Evolutionary conservation across 2,888 invertebrate genomes (phyloP), one percentile per base, ranked within the genome.

Genomic region (Adelognathus sp.): DNA sequence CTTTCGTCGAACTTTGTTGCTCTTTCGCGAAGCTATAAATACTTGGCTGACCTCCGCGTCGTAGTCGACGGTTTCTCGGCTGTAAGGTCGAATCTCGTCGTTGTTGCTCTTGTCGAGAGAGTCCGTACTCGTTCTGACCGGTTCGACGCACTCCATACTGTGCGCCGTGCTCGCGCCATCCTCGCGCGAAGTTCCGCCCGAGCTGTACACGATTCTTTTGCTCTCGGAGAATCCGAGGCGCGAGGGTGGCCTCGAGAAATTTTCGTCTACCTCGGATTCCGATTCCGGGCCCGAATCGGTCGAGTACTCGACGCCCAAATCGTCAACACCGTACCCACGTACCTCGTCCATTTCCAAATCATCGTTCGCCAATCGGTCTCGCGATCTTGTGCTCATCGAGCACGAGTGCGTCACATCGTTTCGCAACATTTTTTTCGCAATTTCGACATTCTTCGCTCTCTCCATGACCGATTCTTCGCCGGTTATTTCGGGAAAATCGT

Each of bases 401-500:
- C 3, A 14, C 3, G 16, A 24, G 16, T 16, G 27, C 85, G 46
- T 84, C 84, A 11, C 85, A 71, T 41, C 86, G 6, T 41, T 24
- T 1, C 31, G 24, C 5, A 41, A n/a, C 5, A 14, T 39, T 9
- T 66, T 60, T 52, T 54, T 72, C n/a, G 44, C 31, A 21, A 52
- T 29, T 29, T 66, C 66, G 1, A 7, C 2, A 2, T 29, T 52
- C 6, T n/a, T 31, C 54, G 46, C 18, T 18, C 80, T 70, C 2
- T 78, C 81, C 3, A 79, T 54, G 9, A 85, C 82, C 0, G 84
- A 78, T 58, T 91, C 89, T 71, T 89, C 89, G 14, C 84, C 85
- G 3, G 87, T 88, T 29, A 92, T 88, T 70, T 92, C 91, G 0
- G 92, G 89, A 60, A 93, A 92, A 76, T 94, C 94, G 36, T 94